phyloP scores from a whole-genome alignment of 1,140 invertebrate species.

The Caerostris extrusa region DNA sequence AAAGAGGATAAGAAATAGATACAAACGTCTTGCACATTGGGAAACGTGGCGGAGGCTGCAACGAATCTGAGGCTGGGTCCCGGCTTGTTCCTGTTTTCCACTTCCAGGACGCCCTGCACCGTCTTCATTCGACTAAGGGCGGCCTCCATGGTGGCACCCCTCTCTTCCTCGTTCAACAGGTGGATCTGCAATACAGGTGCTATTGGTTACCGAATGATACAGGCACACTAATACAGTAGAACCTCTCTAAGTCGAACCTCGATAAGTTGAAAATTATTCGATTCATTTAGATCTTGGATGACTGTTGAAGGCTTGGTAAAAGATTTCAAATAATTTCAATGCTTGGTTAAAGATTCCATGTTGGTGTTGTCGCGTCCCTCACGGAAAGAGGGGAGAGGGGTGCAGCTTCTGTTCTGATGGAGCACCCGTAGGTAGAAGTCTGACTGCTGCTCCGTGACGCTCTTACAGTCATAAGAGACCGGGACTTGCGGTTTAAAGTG shows the following conservation, averaged over 20 bases:
- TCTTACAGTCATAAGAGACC: too few species aligned
- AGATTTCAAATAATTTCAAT: background rate
- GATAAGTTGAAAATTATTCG: too few species aligned
- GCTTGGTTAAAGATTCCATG: background rate
- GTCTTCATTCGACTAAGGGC: constrained; percentile 89
- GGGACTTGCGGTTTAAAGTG: too few species aligned
- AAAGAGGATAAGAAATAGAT: background rate
- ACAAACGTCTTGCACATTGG: constrained; percentile 87
- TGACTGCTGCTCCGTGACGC: too few species aligned
- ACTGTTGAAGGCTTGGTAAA: background rate
- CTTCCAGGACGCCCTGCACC: constrained; percentile 44
- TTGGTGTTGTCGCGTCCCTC: too few species aligned
- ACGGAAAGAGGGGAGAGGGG: too few species aligned
- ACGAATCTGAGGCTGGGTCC: constrained; percentile 85
- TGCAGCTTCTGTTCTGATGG: too few species aligned
- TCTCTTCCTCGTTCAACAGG: constrained; percentile 81
- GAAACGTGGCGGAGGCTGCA: constrained; percentile 90
- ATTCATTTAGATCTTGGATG: too few species aligned
- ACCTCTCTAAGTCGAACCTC: too few species aligned
- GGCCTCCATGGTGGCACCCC: constrained; percentile 90
- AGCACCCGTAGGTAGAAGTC: too few species aligned
- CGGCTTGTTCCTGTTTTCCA: constrained; percentile 61
- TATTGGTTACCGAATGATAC: background rate
- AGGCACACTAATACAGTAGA: background rate
- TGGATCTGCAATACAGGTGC: constrained; percentile 54